phyloP scores from a whole-genome alignment of 2,113 vertebrate genomes.

The Parus major region DNA sequence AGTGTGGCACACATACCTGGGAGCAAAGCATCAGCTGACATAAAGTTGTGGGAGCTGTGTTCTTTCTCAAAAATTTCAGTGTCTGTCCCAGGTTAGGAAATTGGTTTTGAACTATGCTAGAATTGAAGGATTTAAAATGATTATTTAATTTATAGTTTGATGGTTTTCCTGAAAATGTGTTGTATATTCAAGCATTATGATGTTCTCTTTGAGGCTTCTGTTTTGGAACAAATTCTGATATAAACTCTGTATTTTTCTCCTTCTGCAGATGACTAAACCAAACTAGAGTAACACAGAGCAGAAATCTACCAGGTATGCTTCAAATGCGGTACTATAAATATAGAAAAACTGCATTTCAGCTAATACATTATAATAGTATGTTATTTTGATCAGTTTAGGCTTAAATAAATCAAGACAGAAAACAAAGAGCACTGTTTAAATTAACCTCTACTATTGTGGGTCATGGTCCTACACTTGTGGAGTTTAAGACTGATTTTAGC shows the following conservation, averaged over 20 bases:
- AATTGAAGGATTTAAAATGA: not conserved
- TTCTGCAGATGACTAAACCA: not conserved
- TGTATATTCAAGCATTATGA: not conserved
- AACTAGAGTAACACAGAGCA: not conserved
- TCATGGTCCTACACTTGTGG: not conserved
- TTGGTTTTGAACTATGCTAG: not conserved
- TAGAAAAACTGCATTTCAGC: not conserved
- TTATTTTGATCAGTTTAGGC: not conserved
- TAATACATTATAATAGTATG: not conserved
- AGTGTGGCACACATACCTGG: not conserved
- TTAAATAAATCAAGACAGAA: conserved; percentile 5
- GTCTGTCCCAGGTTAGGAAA: not conserved
- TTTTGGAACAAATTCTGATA: not conserved
- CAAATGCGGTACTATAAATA: not conserved
- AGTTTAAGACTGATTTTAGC: not conserved
- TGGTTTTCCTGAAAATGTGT: not conserved
- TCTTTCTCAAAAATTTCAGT: not conserved
- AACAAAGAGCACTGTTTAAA: not conserved
- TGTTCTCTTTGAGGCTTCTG: not conserved
- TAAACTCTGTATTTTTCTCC: not conserved
- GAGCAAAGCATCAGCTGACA: not conserved
- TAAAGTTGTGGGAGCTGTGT: not conserved
- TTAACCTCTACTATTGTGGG: not conserved
- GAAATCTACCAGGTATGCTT: not conserved
- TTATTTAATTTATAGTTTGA: not conserved